Evolutionary conservation across 2,888 invertebrate genomes (phyloP), one percentile per base, ranked within the genome.

Genomic region (Plebejus anna): DNA sequence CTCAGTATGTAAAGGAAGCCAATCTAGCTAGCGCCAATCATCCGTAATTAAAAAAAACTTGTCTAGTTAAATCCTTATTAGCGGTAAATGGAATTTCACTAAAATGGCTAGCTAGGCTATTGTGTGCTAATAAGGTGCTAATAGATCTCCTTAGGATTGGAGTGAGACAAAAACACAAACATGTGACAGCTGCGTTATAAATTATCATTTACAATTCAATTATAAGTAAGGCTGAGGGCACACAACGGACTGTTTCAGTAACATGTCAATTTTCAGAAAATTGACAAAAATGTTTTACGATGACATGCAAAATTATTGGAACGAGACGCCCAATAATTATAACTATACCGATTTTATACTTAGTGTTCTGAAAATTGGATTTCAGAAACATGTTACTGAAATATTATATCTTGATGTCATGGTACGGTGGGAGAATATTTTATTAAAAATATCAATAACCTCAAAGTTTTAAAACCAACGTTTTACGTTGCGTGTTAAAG

Each of bases 141-240:
- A 72, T 66, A 66, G 61, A 22, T 28, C 32, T 66, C 32, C 66
- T 28, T 4, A 13, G 66, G 66, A 66, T 66, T 36, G 66, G 13
- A 75, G 28, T 38, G 78, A 80, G 81, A 83, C 81, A 82, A 82
- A 83, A 83, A 81, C 78, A 78, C 81, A 84, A 86, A 85, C 83
- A 82, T 86, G 84, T 85, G 85, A 85, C 85, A 82, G 83, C 81
- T 77, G 81, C 79, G 79, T 77, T 82, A 82, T 81, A 83, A 84
- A 80, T 82, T 85, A 86, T 83, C 83, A 84, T 88, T 82, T 87
- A 88, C 85, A 90, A 84, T 83, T 84, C 81, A 83, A 84, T 84
- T 85, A 82, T 82, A 82, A 84, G 82, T 55, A 71, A 36, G 70
- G 57, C 36, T 57, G 36, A 71, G 55, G 57, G 70, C 51, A 36